phyloP scores from a whole-genome alignment of 2,797 vertebrate species.

The Neomorphus geoffroyi region DNA sequence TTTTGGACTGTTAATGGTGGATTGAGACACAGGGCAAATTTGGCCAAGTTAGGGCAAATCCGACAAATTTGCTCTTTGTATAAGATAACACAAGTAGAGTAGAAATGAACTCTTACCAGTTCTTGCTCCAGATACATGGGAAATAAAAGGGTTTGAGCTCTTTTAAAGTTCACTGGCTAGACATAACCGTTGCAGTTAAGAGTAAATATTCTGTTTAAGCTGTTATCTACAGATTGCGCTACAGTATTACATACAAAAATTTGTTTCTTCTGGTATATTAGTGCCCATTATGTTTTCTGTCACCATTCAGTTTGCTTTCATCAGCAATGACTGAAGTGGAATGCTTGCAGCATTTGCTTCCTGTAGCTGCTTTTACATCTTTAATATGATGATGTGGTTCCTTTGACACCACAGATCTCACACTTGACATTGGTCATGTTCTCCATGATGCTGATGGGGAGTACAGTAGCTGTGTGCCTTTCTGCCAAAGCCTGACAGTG shows the following conservation, averaged over 20 bases:
- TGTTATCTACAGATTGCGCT: background rate
- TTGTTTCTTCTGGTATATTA: background rate
- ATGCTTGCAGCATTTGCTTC: background rate
- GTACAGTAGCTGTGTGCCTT: background rate
- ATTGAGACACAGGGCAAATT: background rate
- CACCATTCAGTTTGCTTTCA: background rate
- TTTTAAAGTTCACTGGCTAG: background rate
- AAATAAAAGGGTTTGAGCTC: background rate
- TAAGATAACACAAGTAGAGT: background rate
- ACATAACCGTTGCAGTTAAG: background rate
- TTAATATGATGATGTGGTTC: background rate
- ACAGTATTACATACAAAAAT: background rate
- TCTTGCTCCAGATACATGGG: background rate
- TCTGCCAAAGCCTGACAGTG: background rate
- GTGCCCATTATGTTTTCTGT: background rate
- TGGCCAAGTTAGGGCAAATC: background rate
- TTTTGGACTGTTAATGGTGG: background rate
- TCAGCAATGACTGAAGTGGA: background rate
- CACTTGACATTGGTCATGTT: background rate
- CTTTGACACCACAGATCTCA: background rate
- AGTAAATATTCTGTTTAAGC: background rate
- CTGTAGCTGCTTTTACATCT: background rate
- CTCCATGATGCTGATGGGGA: background rate
- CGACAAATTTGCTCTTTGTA: background rate
- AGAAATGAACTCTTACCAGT: background rate